These are phyloP conservation scores for Lycaena phlaeas DNA, from an alignment of 2,888 invertebrate genomes.

Conservation along the genomic window DNA sequence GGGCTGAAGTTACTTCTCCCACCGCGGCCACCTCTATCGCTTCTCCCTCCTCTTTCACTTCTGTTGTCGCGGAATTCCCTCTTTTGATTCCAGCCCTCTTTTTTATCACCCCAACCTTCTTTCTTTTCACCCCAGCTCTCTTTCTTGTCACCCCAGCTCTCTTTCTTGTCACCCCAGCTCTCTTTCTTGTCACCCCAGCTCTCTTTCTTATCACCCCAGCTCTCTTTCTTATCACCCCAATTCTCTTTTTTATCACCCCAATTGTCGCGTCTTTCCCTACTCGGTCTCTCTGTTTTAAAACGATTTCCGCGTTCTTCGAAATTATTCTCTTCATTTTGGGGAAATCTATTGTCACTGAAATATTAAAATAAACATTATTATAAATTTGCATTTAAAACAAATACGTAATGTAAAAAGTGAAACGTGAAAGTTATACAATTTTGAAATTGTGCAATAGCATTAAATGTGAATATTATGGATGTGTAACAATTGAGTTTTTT, in stretches of 20 bases:
- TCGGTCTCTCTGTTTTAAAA: conserved; percentile 23
- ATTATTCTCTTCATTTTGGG: conserved; percentile 38
- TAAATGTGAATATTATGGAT: background rate
- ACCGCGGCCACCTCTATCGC: conserved; percentile 26
- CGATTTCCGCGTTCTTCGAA: conserved; percentile 30
- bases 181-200: conserved; percentile 32
- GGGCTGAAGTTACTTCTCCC: conserved; percentile 47
- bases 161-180: conserved; percentile 24
- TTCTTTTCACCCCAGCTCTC: conserved; percentile 24
- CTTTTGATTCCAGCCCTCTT: conserved; percentile 31
- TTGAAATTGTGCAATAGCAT: conserved; percentile 1
- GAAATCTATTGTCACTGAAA: conserved; percentile 32
- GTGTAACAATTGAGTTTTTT: background rate
- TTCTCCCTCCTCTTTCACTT: conserved; percentile 21
- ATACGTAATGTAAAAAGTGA: background rate
- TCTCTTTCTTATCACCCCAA: conserved; percentile 27
- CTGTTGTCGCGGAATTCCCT: conserved; percentile 29
- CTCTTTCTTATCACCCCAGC: conserved; percentile 29
- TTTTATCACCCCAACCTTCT: conserved; percentile 31
- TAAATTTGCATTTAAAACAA: too few relatives aligned
- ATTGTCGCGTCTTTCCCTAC: conserved; percentile 22
- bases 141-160: conserved; percentile 18
- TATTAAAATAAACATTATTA: conserved; percentile 6
- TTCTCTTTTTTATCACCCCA: conserved; percentile 31
- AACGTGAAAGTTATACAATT: conserved; percentile 1